A percentile compares a stretch with the other conserved stretches of the same genome.
Evolutionary conservation across 1,140 invertebrate genomes (phyloP).

Genomic region (Caenorhabditis tropicalis): DNA sequence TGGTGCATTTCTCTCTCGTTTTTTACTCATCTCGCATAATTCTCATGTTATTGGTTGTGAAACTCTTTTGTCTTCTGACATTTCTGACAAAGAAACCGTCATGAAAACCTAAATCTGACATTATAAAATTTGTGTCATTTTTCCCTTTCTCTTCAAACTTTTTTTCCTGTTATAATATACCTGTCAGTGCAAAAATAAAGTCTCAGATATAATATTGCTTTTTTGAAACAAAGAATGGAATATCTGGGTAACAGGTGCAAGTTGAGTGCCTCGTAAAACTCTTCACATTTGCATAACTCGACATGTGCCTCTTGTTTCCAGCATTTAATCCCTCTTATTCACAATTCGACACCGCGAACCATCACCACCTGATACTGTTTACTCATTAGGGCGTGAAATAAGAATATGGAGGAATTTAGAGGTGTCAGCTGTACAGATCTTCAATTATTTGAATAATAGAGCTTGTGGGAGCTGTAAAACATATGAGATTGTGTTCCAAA

Average conservation of each 20-base stretch:
- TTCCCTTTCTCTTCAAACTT: too few relatives aligned
- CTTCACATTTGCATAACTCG: conserved; percentile 30
- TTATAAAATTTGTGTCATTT: neutral
- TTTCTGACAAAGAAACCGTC: too few relatives aligned
- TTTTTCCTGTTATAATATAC: neutral
- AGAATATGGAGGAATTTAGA: neutral
- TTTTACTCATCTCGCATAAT: neutral
- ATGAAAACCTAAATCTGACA: neutral
- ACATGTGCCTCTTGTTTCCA: neutral
- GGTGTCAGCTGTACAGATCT: neutral
- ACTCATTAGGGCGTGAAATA: conserved; percentile 10
- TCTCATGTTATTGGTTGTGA: conserved; percentile 26
- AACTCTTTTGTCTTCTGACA: neutral
- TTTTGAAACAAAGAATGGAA: neutral
- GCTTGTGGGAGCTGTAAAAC: too few relatives aligned
- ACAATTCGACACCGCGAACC: neutral
- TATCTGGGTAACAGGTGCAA: conserved; percentile 35
- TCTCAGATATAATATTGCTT: neutral
- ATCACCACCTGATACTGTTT: conserved; percentile 32
- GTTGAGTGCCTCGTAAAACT: conserved; percentile 41
- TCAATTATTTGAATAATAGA: neutral
- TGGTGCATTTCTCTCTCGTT: neutral
- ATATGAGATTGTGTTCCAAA: neutral
- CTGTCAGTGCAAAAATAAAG: conserved; percentile 37
- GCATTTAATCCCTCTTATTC: neutral